Base-by-base conservation (phyloP, 92 coral and sea anemone species). In the Galaxea fascicularis region DNA sequence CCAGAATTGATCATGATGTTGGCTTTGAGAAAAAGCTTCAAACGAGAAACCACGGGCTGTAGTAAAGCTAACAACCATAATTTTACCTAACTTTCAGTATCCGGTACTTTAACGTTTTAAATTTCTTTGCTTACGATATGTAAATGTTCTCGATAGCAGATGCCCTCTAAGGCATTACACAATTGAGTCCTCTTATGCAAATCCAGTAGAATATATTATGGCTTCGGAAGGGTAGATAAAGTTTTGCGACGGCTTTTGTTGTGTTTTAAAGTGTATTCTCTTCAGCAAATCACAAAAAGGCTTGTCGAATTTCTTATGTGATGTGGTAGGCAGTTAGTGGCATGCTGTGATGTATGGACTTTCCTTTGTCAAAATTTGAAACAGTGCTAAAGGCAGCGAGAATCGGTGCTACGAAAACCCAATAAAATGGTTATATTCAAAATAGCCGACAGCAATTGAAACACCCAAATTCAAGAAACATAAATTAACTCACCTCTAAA, bases 181-280 rank as follows among this genome's bases (percentile, higher is more conserved):
- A 63, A 65, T 59, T 65, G 16, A 35, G 16, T 47, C 60, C 1
- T 28, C n/a, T 49, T 49, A 78, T 78, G 82, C 72, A 78, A 78
- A 67, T 65, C 11, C 20, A 51, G 51, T 18, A 21, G 65, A 65
- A 79, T 51, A 79, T 47, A 79, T 52, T 63, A 79, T 49, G 64
- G 29, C 69, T 66, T 10, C 24, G 27, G 28, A 13, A 65, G 22
- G 24, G 21, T 49, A 79, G 49, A 79, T 28, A 26, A 65, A 20
- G 27, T 52, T 65, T 16, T 4, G 18, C 18, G 53, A 24, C 12
- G 70, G 20, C 73, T 78, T 64, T 44, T 45, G 52, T 64, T 53
- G 26, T 26, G 69, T 16, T 45, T 22, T 53, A 20, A 45, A 47
- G 47, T 26, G 26, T 29, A 0, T 25, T 71, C 35, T 58, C 15